Conservation (phyloP, 2,797 vertebrate species). For the Hybognathus amarus region DNA sequence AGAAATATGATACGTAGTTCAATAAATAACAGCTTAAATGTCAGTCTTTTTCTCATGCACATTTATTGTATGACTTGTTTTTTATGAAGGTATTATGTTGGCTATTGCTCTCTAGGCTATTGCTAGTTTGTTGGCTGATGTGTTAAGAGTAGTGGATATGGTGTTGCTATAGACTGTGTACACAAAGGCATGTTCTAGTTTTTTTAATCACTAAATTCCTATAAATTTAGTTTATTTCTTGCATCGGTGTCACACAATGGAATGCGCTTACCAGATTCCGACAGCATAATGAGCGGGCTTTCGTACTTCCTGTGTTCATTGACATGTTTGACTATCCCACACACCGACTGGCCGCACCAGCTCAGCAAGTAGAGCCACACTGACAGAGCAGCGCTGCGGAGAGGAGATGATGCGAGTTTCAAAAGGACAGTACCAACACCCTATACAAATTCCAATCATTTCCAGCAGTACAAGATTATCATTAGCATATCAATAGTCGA, state of each 20-base stretch:
- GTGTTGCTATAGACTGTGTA: too few species aligned
- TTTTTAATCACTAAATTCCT: too few species aligned
- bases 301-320: slow-evolving; percentile 76
- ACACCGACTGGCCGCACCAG: slow-evolving; percentile 78
- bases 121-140: too few species aligned
- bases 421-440: not conserved
- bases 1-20: not conserved
- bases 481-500: not conserved
- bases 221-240: not conserved
- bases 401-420: not conserved
- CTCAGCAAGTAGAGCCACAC: slow-evolving; percentile 91
- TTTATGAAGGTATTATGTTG: not conserved
- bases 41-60: not conserved
- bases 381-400: slow-evolving; percentile 84
- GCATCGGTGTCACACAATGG: not conserved
- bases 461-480: not conserved
- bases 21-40: not conserved
- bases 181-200: not conserved
- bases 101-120: too few species aligned
- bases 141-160: too few species aligned
- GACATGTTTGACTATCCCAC: slow-evolving; percentile 89
- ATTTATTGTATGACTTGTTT: not conserved
- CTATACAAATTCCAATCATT: not conserved
- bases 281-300: slow-evolving; percentile 86
- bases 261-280: slow-evolving; percentile 81